phyloP scores from a whole-genome alignment of 2,113 vertebrate species.

The Seriola dumerili region DNA sequence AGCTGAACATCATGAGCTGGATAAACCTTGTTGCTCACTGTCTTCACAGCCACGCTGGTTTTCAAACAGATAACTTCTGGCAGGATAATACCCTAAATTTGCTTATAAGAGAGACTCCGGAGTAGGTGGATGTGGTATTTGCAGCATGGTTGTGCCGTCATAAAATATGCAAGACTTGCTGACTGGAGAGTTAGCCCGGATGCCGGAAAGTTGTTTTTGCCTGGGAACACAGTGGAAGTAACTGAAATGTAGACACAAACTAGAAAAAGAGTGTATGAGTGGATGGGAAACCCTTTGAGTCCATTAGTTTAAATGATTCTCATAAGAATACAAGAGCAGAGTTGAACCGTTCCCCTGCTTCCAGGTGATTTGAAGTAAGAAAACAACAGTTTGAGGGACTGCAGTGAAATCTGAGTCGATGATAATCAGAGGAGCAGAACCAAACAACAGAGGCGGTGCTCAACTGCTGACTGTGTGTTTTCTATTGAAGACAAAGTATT shows the following conservation, averaged over 20 bases:
- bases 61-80: too few species aligned
- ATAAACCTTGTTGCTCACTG: too few species aligned
- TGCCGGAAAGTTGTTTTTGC: neutral
- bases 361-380: neutral
- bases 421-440: neutral
- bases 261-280: neutral
- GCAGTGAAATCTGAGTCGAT: constrained; percentile 26
- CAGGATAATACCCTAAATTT: too few species aligned
- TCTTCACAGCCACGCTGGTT: too few species aligned
- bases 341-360: neutral
- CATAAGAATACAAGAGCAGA: neutral
- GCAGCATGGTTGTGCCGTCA: too few species aligned
- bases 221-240: neutral
- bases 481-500: constrained; percentile 26
- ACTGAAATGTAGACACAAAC: neutral
- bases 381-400: constrained; percentile 2
- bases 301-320: neutral
- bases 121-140: too few species aligned
- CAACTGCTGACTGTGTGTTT: constrained; percentile 36
- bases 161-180: neutral
- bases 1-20: too few species aligned
- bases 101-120: too few species aligned
- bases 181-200: neutral
- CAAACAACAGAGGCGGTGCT: neutral
- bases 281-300: too few species aligned